Evolutionary conservation across 2,113 vertebrate species (phyloP).

Genomic region (Urocolius indicus): DNA sequence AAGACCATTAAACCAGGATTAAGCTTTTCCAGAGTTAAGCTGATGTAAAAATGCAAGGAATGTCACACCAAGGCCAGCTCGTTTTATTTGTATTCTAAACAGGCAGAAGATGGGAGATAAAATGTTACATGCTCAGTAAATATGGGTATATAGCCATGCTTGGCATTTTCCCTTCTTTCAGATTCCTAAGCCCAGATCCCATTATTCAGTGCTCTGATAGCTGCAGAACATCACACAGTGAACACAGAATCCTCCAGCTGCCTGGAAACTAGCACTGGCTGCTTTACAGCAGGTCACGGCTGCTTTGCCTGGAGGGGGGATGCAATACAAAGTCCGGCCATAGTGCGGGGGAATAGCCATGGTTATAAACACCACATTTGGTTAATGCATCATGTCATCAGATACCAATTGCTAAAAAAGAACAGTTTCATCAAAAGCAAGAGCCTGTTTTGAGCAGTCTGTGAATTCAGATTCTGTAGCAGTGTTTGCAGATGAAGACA

Average conservation of each 20-base stretch:
- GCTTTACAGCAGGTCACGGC: not conserved
- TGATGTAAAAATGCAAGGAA: constrained; percentile 76
- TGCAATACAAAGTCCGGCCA: no score
- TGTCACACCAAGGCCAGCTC: constrained; percentile 64
- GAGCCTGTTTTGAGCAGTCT: not conserved
- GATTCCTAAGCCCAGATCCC: constrained; percentile 29
- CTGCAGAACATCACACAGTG: not conserved
- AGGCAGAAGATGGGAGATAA: constrained; percentile 41
- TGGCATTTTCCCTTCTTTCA: constrained; percentile 3
- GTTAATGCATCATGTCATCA: not conserved
- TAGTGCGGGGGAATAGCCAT: not conserved
- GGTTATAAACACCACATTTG: not conserved
- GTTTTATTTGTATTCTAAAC: constrained; percentile 63
- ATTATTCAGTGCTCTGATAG: not conserved
- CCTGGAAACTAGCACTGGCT: not conserved
- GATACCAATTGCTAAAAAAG: not conserved
- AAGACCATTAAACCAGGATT: constrained; percentile 79
- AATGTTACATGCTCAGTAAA: constrained; percentile 63
- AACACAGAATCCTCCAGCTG: not conserved
- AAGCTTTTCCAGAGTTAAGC: constrained; percentile 72
- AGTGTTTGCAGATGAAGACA: no score
- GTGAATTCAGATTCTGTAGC: not conserved
- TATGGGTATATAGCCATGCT: not conserved
- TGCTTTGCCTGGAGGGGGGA: rapidly evolving
- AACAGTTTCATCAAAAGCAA: not conserved